These are phyloP conservation scores for Zapornia atra DNA, from an alignment of 2,113 vertebrate genomes.

Conservation along the genomic window DNA sequence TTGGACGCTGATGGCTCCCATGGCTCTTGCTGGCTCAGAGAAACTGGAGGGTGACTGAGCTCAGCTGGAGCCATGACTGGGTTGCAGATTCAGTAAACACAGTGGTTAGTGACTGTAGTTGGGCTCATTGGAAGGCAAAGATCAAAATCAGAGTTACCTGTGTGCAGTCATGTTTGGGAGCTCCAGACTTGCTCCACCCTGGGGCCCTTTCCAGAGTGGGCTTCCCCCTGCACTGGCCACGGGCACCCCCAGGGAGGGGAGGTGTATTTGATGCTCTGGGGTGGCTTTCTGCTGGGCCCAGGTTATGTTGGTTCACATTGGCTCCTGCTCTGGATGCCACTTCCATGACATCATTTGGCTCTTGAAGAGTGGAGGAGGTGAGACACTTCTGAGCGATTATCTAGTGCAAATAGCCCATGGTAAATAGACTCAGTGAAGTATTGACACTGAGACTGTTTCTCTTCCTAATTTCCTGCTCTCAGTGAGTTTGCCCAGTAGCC, in stretches of 20 bases:
- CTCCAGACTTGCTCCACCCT: not conserved
- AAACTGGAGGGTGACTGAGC: not conserved
- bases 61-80: not conserved
- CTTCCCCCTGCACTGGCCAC: rapidly evolving
- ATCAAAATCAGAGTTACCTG: not conserved
- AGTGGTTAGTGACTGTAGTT: not conserved
- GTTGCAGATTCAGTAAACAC: not conserved
- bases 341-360: conserved; percentile 31
- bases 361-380: conserved; percentile 28
- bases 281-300: not conserved
- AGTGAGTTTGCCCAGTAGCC: conserved; percentile 3
- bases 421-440: conserved; percentile 17
- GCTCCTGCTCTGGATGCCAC: conserved; percentile 48
- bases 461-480: conserved; percentile 50
- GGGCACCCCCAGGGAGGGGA: not conserved
- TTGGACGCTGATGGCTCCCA: not conserved
- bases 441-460: conserved; percentile 40
- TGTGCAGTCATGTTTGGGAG: not conserved
- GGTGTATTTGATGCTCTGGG: not conserved
- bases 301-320: conserved; percentile 9
- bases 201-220: not conserved
- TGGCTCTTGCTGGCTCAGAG: not conserved
- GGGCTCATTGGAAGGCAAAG: not conserved
- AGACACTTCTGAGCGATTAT: conserved; percentile 57
- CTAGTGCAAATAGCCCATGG: conserved; percentile 68